A percentile compares a stretch with the other conserved stretches of the same genome.
Conservation (phyloP, 2,888 invertebrate species). For the Tigriopus californicus region DNA sequence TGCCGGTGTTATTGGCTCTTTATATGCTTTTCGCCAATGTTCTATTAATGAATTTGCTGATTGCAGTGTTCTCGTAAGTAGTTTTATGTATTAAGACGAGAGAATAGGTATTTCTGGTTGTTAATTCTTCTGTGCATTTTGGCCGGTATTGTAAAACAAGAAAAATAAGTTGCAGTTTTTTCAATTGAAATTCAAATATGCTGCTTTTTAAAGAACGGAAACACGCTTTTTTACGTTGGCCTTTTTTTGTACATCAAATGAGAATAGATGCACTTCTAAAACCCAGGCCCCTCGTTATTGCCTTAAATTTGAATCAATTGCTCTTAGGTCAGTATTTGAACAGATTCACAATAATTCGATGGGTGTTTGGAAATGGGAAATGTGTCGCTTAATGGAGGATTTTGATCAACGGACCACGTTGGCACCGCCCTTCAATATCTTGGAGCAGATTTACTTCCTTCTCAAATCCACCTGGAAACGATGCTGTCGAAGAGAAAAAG, state of each 20-base stretch:
- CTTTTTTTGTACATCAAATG: too few relatives aligned
- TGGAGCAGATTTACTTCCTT: constrained; percentile 21
- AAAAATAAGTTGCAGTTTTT: too few relatives aligned
- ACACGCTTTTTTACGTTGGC: too few relatives aligned
- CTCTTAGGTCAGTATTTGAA: constrained; percentile 25
- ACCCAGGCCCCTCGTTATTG: too few relatives aligned
- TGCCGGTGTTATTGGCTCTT: constrained; percentile 26
- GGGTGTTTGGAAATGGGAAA: constrained; percentile 30
- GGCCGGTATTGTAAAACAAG: too few relatives aligned
- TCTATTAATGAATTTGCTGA: constrained; percentile 29
- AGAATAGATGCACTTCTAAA: too few relatives aligned
- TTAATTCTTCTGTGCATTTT: too few relatives aligned
- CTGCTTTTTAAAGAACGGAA: too few relatives aligned
- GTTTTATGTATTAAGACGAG: too few relatives aligned
- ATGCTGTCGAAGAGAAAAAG: constrained; percentile 15
- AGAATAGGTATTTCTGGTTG: too few relatives aligned
- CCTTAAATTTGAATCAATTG: too few relatives aligned
- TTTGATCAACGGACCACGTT: constrained; percentile 27
- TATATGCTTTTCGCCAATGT: constrained; percentile 29
- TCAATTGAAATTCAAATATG: too few relatives aligned
- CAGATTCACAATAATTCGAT: constrained; percentile 28
- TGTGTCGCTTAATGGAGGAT: constrained; percentile 28
- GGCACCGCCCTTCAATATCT: constrained; percentile 27
- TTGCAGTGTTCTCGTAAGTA: constrained; percentile 27
- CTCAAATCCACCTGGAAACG: constrained; percentile 18